Base-by-base conservation (phyloP, 64 coral and sea anemone genomes). In the Montipora capricornis region DNA sequence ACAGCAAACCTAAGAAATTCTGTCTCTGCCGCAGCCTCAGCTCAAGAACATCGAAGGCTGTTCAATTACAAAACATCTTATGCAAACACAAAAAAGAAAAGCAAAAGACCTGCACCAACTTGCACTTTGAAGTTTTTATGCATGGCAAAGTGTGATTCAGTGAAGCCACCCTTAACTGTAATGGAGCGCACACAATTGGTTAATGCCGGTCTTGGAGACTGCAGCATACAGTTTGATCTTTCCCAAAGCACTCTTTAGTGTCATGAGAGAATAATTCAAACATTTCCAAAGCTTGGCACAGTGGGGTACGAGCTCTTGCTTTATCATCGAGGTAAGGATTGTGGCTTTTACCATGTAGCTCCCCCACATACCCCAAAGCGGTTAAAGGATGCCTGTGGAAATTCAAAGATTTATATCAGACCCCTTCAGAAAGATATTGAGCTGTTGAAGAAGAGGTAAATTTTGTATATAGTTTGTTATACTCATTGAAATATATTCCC, bases 361-460 rank as follows among this genome's bases (percentile, higher is more conserved):
- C 85, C 85, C 17, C 85, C 68, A 47, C 49, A 88, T 52, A 74
- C 69, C 47, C 85, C 68, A 88, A 88, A 75, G 73, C 44, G 70
- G 20, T 24, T 88, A 11, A 74, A 88, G 73, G 85, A 88, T 50
- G 50, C 73, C 73, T 68, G 67, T 74, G 85, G 85, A 49, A 88
- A 88, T 88, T 17, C 85, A 22, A 88, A 88, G 68, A 75, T 88
- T 20, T 88, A 88, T 22, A 22, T 88, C 44, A 47, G 85, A 46
- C 85, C 70, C 47, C 29, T 88, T 47, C 85, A 87, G 67, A 87
- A 49, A 49, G 64, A 87, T 87, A 49, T 87, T 58, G 59, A 59
- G 57, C 57, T 8, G 57, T 66, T 66, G 61, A 66, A 66, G 61
- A 58, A 29, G 49, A 49, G 68, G 58, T 17, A 75, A 90, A 44